A percentile compares a stretch with the other conserved stretches of the same genome.
phyloP scores from a whole-genome alignment of 2,888 invertebrate species.

The Vesta saturnalis region DNA sequence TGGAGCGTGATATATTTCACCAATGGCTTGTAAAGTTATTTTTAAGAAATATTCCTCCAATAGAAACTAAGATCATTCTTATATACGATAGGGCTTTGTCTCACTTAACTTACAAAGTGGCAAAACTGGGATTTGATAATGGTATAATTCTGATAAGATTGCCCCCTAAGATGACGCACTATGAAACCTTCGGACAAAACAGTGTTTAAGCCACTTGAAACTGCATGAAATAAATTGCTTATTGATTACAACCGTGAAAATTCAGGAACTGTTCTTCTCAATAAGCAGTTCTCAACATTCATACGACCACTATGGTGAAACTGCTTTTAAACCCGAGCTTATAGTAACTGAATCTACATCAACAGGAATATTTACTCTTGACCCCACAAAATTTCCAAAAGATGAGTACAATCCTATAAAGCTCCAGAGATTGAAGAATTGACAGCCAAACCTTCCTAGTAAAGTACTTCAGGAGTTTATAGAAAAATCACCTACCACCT shows the following conservation, averaged over 20 bases:
- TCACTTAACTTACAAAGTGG: conserved; percentile 25
- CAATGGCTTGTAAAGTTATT: conserved; percentile 21
- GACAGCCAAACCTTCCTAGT: too few relatives aligned
- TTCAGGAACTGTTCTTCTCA: conserved; percentile 7
- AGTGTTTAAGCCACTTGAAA: too few relatives aligned
- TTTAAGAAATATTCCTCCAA: not conserved
- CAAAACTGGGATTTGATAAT: conserved; percentile 29
- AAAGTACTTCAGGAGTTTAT: too few relatives aligned
- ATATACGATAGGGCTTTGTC: conserved; percentile 11
- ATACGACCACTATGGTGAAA: not conserved
- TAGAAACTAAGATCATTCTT: conserved; percentile 11
- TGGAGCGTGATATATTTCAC: conserved; percentile 23
- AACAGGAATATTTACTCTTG: conserved; percentile 2
- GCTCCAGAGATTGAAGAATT: too few relatives aligned
- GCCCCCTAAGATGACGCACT: too few relatives aligned
- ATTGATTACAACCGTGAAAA: conserved; percentile 19
- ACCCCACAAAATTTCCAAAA: not conserved
- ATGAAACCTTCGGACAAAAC: too few relatives aligned
- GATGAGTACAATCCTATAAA: not conserved
- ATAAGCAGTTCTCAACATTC: not conserved
- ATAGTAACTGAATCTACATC: conserved; percentile 5
- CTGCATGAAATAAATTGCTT: conserved; percentile 20
- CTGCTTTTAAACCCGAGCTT: not conserved
- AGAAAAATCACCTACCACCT: too few relatives aligned
- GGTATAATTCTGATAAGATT: too few relatives aligned